Evolutionary conservation across 2,888 invertebrate genomes (phyloP).

Genomic region (Aspidapion aeneum): DNA sequence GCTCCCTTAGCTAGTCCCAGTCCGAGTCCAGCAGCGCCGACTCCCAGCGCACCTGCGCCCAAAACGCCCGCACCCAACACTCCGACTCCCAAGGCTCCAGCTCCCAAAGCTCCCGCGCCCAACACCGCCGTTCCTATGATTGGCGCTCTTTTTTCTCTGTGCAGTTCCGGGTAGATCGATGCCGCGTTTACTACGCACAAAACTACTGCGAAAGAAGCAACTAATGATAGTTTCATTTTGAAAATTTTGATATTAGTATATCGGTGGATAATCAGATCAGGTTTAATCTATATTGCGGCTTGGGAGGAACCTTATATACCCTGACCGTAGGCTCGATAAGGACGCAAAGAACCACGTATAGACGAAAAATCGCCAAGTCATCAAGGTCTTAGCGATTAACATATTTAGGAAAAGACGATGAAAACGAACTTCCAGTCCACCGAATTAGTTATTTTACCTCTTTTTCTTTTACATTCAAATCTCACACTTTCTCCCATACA

Average conservation of each 20-base stretch:
- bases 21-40: constrained; percentile 15
- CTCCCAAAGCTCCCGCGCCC: constrained; percentile 17
- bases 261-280: background rate
- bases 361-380: background rate
- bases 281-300: background rate
- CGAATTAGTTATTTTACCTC: too few relatives aligned
- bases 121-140: constrained; percentile 16
- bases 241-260: constrained; percentile 5
- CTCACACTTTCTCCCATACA: too few relatives aligned
- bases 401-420: too few relatives aligned
- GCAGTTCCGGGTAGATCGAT: constrained; percentile 15
- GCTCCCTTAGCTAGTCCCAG: constrained; percentile 23
- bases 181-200: constrained; percentile 21
- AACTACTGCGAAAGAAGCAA: constrained; percentile 21
- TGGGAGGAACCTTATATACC: background rate
- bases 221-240: constrained; percentile 23
- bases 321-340: background rate
- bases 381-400: background rate
- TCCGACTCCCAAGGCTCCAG: constrained; percentile 24
- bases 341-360: background rate
- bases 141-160: constrained; percentile 22
- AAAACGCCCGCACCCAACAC: constrained; percentile 25
- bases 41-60: constrained; percentile 21
- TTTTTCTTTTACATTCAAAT: too few relatives aligned
- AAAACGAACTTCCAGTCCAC: too few relatives aligned